Percentiles rank a stretch among this genome's conserved stretches.
Conservation (phyloP, 2,797 vertebrate species). For the Pelodytes ibericus region DNA sequence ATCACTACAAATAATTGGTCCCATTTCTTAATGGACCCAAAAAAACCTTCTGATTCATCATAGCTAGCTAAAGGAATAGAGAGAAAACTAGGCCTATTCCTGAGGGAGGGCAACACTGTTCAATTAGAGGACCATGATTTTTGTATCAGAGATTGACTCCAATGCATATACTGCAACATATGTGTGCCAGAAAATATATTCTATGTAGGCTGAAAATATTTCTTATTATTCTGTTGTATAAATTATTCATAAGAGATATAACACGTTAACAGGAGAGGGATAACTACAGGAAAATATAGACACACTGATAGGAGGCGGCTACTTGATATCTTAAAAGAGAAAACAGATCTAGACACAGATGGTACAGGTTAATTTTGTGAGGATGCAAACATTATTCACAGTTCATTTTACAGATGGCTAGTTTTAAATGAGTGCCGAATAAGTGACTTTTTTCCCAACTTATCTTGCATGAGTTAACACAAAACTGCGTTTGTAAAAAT, state of each 20-base stretch:
- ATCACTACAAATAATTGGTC: too few relatives aligned
- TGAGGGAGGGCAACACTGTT: too few relatives aligned
- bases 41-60: too few relatives aligned
- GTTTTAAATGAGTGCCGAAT: conserved; percentile 49
- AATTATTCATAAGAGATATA: conserved; percentile 38
- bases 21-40: too few relatives aligned
- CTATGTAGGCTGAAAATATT: conserved; percentile 32
- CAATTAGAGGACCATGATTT: too few relatives aligned
- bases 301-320: conserved; percentile 48
- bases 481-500: conserved; percentile 47
- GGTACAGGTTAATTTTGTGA: conserved; percentile 55
- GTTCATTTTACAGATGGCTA: conserved; percentile 57
- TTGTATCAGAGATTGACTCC: not conserved
- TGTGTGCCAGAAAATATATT: conserved; percentile 13
- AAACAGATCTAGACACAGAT: conserved; percentile 54
- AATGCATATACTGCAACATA: not conserved
- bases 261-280: conserved; percentile 17
- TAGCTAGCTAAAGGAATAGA: too few relatives aligned
- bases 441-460: conserved; percentile 43
- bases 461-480: conserved; percentile 50
- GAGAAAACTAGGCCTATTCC: too few relatives aligned
- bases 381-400: conserved; percentile 54
- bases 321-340: conserved; percentile 15
- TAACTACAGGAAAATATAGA: conserved; percentile 41
- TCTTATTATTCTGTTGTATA: conserved; percentile 27